phyloP scores from a whole-genome alignment of 2,113 vertebrate species.

The Megalops atlanticus region DNA sequence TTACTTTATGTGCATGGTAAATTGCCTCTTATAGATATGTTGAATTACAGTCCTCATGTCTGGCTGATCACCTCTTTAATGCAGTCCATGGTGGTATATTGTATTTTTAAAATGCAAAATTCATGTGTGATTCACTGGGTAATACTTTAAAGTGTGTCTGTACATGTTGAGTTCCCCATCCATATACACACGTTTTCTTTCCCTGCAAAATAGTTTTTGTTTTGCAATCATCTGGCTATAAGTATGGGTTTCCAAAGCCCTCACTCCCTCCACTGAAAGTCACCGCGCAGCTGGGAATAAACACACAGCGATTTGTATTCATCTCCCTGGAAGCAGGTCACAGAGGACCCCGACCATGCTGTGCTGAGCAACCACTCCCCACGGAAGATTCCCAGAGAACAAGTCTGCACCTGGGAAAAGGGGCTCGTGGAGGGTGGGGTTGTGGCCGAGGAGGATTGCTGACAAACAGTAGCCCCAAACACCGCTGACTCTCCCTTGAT shows the following conservation, averaged over 20 bases:
- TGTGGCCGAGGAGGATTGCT: background rate
- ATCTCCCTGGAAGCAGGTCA: background rate
- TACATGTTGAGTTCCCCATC: too few relatives aligned
- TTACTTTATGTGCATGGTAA: too few relatives aligned
- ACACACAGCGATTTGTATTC: background rate
- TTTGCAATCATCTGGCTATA: background rate
- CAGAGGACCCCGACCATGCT: background rate
- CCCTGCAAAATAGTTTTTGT: background rate
- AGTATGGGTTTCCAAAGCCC: background rate
- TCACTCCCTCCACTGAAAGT: background rate
- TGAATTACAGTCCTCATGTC: too few relatives aligned
- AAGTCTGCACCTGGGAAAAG: background rate
- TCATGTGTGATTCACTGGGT: too few relatives aligned
- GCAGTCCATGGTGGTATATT: too few relatives aligned
- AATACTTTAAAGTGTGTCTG: too few relatives aligned
- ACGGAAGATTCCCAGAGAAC: background rate
- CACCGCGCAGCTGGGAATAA: background rate
- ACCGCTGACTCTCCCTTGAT: background rate
- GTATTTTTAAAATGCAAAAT: too few relatives aligned
- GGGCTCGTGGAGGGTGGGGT: too few relatives aligned
- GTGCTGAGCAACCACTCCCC: background rate
- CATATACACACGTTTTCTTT: too few relatives aligned
- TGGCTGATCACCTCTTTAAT: too few relatives aligned
- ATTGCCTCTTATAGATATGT: too few relatives aligned
- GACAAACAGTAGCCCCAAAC: background rate